Evolutionary conservation across 2,888 invertebrate genomes (phyloP).

Genomic region (Congeria kusceri): DNA sequence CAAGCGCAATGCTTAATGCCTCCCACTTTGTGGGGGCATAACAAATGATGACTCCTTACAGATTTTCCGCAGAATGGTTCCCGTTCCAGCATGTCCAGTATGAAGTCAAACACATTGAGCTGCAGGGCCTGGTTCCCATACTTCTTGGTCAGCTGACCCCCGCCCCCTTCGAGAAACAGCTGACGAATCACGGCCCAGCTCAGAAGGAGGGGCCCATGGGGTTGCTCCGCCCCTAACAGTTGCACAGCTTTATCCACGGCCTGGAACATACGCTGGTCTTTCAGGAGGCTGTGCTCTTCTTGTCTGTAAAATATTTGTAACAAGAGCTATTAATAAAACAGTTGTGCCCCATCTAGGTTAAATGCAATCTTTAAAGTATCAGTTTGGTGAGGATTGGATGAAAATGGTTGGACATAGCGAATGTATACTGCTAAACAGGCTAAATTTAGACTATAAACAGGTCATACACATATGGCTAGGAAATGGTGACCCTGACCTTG

Average conservation of each 20-base stretch:
- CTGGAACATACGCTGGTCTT: slow-evolving; percentile 68
- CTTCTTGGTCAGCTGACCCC: slow-evolving; percentile 67
- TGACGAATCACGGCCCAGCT: slow-evolving; percentile 83
- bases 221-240: slow-evolving; percentile 71
- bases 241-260: slow-evolving; percentile 68
- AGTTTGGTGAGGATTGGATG: neutral
- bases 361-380: too few species aligned
- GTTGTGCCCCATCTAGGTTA: too few species aligned
- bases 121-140: slow-evolving; percentile 82
- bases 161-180: slow-evolving; percentile 58
- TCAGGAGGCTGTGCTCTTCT: slow-evolving; percentile 70
- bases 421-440: too few species aligned
- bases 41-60: slow-evolving; percentile 77
- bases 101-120: slow-evolving; percentile 79
- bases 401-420: too few species aligned
- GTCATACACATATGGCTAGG: too few species aligned
- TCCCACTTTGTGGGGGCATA: too few species aligned
- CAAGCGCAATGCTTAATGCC: too few species aligned
- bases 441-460: too few species aligned
- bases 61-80: slow-evolving; percentile 80
- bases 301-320: too few species aligned
- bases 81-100: slow-evolving; percentile 73
- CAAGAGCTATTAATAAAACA: too few species aligned
- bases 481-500: too few species aligned
- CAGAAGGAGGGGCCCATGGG: slow-evolving; percentile 83